phyloP scores from a whole-genome alignment of 2,113 vertebrate species.

The Alectura lathami region DNA sequence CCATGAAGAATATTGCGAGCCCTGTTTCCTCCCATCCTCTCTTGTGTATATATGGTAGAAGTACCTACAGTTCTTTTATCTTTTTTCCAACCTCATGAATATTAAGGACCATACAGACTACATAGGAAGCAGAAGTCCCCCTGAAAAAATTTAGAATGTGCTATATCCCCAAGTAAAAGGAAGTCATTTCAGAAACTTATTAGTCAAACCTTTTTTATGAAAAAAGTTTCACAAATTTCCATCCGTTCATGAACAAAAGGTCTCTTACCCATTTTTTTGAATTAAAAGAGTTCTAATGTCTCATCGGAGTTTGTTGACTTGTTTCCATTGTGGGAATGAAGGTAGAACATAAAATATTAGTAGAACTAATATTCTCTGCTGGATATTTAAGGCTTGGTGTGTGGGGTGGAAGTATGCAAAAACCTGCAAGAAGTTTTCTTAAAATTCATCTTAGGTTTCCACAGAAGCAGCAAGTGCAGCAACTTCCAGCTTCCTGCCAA shows the following conservation, averaged over 20 bases:
- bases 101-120: neutral
- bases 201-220: neutral
- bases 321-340: neutral
- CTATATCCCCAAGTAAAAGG: neutral
- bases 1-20: neutral
- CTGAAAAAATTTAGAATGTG: neutral
- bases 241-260: neutral
- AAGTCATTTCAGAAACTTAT: neutral
- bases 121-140: neutral
- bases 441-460: constrained; percentile 68
- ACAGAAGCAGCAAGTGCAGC: constrained; percentile 32
- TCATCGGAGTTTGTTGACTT: neutral
- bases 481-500: constrained; percentile 52
- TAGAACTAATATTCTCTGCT: neutral
- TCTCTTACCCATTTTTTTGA: neutral
- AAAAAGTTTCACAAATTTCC: neutral
- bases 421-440: neutral
- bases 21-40: neutral
- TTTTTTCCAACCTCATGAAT: neutral
- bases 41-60: neutral
- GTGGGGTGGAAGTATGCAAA: neutral
- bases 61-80: neutral
- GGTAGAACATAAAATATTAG: neutral
- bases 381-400: neutral
- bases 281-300: neutral